Evolutionary conservation across 2,888 invertebrate species (phyloP).

Genomic region (Leptarthrus brevirostris): DNA sequence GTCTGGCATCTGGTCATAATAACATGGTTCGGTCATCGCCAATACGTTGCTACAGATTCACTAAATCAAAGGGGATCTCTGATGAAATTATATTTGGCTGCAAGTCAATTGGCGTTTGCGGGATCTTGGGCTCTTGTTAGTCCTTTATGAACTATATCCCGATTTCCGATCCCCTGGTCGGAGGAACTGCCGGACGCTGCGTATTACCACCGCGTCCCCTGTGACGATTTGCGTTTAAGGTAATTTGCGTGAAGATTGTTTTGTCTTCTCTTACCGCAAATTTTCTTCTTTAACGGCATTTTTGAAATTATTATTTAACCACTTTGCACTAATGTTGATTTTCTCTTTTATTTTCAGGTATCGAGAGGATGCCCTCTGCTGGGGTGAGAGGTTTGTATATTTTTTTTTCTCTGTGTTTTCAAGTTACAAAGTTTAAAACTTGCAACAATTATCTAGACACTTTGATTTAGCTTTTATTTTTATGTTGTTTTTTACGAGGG

Average conservation of each 20-base stretch:
- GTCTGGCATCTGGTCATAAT: slow-evolving; percentile 55
- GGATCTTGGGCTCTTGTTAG: slow-evolving; percentile 36
- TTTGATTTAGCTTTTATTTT: too few relatives aligned
- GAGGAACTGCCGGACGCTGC: too few relatives aligned
- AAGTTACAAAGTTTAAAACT: too few relatives aligned
- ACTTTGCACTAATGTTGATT: slow-evolving; percentile 50
- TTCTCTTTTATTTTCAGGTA: slow-evolving; percentile 76
- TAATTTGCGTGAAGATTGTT: slow-evolving; percentile 49
- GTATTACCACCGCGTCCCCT: too few relatives aligned
- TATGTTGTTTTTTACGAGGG: too few relatives aligned
- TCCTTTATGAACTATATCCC: slow-evolving; percentile 16
- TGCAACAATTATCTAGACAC: too few relatives aligned
- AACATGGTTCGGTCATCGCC: slow-evolving; percentile 47
- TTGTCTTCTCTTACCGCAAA: slow-evolving; percentile 28
- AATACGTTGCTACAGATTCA: slow-evolving; percentile 32
- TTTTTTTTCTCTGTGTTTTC: neutral
- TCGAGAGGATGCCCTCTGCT: slow-evolving; percentile 87
- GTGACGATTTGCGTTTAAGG: slow-evolving; percentile 50
- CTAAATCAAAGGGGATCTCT: slow-evolving; percentile 46
- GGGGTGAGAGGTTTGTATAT: slow-evolving; percentile 84
- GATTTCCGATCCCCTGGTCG: neutral
- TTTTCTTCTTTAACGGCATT: slow-evolving; percentile 35
- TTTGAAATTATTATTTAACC: slow-evolving; percentile 28
- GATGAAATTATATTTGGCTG: slow-evolving; percentile 48
- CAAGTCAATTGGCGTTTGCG: slow-evolving; percentile 22